Conservation (phyloP, 2,113 vertebrate genomes). For the Cryptotis parvus region DNA sequence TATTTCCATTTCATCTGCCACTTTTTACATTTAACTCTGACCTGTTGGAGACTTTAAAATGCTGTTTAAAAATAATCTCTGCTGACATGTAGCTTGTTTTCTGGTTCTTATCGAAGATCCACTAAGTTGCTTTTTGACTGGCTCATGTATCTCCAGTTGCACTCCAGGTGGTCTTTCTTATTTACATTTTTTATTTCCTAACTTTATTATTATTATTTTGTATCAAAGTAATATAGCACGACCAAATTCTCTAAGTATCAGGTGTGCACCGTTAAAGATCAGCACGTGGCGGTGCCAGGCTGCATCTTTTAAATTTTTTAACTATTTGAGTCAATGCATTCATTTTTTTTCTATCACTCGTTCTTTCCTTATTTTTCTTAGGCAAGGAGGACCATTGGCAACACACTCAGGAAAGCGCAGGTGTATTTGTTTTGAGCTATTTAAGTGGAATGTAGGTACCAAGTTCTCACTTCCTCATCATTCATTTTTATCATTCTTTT, state of each 20-base stretch:
- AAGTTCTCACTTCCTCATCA: constrained; percentile 49
- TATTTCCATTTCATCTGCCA: background rate
- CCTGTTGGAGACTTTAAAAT: constrained; percentile 46
- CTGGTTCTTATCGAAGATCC: background rate
- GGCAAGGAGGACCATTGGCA: constrained; percentile 21
- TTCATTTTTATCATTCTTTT: constrained; percentile 58
- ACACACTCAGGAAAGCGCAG: constrained; percentile 35
- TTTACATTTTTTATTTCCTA: constrained; percentile 2
- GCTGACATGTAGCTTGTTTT: constrained; percentile 22
- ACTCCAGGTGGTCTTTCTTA: background rate
- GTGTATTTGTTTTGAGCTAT: constrained; percentile 53
- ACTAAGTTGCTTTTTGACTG: background rate
- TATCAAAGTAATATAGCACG: background rate
- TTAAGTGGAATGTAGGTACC: background rate
- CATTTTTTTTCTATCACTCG: constrained; percentile 15
- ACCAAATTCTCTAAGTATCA: background rate
- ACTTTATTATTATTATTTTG: background rate
- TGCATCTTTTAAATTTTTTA: constrained; percentile 50
- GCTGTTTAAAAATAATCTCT: background rate
- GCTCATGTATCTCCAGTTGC: background rate
- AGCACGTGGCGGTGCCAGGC: too few species aligned
- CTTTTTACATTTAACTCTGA: constrained; percentile 68
- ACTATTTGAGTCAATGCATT: constrained; percentile 43
- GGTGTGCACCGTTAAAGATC: background rate
- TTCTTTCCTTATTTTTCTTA: background rate